These are phyloP conservation scores for Gonioctena quinquepunctata DNA, from an alignment of 1,140 invertebrate species.

Conservation along the genomic window DNA sequence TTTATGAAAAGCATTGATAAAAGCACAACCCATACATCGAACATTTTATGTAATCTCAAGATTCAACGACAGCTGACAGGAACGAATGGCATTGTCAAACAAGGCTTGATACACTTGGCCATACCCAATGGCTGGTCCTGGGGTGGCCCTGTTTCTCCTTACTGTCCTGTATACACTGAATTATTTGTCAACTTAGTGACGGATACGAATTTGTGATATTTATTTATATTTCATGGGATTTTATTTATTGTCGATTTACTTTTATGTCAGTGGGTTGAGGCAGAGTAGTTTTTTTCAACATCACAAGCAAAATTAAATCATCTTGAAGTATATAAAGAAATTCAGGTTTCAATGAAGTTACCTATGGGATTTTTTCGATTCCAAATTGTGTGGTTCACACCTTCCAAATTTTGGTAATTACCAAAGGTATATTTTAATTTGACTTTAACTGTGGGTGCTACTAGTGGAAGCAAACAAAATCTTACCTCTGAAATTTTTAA, in stretches of 20 bases:
- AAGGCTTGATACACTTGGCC: constrained; percentile 74
- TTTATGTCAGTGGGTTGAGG: background rate
- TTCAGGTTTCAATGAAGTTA: too few species aligned
- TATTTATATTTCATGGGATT: constrained; percentile 31
- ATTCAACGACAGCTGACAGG: constrained; percentile 56
- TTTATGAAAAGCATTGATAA: constrained; percentile 29
- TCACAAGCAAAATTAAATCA: too few species aligned
- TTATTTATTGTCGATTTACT: constrained; percentile 28
- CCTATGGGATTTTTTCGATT: too few species aligned
- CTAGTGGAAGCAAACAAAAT: too few species aligned
- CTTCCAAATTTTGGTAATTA: too few species aligned
- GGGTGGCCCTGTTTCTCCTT: constrained; percentile 74
- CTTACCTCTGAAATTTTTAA: too few species aligned
- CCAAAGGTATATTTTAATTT: too few species aligned
- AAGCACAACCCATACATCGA: constrained; percentile 32
- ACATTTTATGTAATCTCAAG: constrained; percentile 40
- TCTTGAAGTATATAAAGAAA: too few species aligned
- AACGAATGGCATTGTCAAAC: constrained; percentile 64
- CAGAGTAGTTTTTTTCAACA: too few species aligned
- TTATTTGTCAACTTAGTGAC: constrained; percentile 41
- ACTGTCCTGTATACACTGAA: constrained; percentile 74
- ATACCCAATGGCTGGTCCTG: constrained; percentile 81
- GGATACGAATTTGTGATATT: constrained; percentile 44
- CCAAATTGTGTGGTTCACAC: too few species aligned
- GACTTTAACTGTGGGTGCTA: too few species aligned